Base-by-base conservation (phyloP, 1,140 invertebrate species). In the Drosophila orosa region DNA sequence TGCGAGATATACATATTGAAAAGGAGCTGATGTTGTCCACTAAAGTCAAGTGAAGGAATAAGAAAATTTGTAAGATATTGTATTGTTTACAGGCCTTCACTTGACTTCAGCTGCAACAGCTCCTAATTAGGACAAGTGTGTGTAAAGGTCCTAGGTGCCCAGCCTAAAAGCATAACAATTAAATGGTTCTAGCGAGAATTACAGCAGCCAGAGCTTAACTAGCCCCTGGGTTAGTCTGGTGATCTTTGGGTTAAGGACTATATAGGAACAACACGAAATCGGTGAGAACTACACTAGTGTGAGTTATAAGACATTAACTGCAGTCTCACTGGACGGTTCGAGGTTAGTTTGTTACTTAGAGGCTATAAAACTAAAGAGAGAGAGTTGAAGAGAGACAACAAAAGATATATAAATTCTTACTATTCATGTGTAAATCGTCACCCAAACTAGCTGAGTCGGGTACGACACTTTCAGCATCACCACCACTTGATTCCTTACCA, bases 361-460 rank as follows among this genome's bases (percentile, higher is more conserved):
- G 19, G 50, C 19, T 48, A 59, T 85, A 83, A 73, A 87, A 87
- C 79, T 89, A 84, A 89, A 86, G 68, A 72, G 59, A 86, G 68
- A 72, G 59, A 68, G 71, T 74, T 74, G 74, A 71, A 77, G 63
- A 82, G 81, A 85, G 80, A 89, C 84, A 90, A 90, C 83, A 90
- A 87, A 90, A 90, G 63, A 79, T 76, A 83, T 74, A 74, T 68
- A 80, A 79, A 90, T 81, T 91, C 91, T 92, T 92, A 92, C 91
- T 92, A 92, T 92, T 92, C 90, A 92, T 92, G 86, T 91, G 92
- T 90, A 95, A 93, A 80, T 96, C 94, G 90, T 97, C 96, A 75
- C 95, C 94, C 66, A 97, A 94, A 92, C 96, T 96, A 74, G 96
- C 96, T 15, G 95, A 95, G 92, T 97, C 96, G 3, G 96, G 95